These are phyloP conservation scores for Cyanistes caeruleus DNA, from an alignment of 2,113 vertebrate species.

Conservation along the genomic window DNA sequence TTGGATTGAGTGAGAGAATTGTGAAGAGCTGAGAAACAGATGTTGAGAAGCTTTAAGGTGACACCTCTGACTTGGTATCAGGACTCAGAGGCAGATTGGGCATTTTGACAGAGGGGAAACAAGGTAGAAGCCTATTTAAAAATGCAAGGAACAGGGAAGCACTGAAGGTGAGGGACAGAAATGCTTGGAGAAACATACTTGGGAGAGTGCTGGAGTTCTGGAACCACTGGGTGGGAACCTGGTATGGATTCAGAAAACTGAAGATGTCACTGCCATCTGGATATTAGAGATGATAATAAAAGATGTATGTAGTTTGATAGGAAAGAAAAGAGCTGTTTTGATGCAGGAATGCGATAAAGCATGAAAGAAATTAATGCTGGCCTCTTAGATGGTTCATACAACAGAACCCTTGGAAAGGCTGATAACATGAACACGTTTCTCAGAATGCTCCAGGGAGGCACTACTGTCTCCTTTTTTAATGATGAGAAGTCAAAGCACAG, in stretches of 20 bases:
- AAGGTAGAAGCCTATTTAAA: not conserved
- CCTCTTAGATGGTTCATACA: not conserved
- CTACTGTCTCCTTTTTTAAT: constrained; percentile 1
- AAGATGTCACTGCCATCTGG: not conserved
- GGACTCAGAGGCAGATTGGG: not conserved
- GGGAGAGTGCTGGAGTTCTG: not conserved
- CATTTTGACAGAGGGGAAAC: not conserved
- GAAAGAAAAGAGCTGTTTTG: not conserved
- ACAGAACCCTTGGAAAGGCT: not conserved
- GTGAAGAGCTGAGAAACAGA: not conserved
- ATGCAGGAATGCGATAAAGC: not conserved
- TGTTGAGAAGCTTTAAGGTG: not conserved
- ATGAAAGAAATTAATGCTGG: not conserved
- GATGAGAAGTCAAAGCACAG: constrained; percentile 23
- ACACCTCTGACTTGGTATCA: not conserved
- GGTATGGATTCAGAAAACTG: not conserved
- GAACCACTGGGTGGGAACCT: not conserved
- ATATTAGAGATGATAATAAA: not conserved
- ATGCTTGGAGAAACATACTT: not conserved
- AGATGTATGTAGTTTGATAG: not conserved
- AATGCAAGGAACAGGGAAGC: not conserved
- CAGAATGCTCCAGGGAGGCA: constrained; percentile 11
- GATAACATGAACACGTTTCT: not conserved
- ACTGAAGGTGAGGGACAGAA: not conserved
- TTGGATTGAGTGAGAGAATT: not conserved